phyloP scores from a whole-genome alignment of 2,888 invertebrate genomes.

The Drosophila anomalata region DNA sequence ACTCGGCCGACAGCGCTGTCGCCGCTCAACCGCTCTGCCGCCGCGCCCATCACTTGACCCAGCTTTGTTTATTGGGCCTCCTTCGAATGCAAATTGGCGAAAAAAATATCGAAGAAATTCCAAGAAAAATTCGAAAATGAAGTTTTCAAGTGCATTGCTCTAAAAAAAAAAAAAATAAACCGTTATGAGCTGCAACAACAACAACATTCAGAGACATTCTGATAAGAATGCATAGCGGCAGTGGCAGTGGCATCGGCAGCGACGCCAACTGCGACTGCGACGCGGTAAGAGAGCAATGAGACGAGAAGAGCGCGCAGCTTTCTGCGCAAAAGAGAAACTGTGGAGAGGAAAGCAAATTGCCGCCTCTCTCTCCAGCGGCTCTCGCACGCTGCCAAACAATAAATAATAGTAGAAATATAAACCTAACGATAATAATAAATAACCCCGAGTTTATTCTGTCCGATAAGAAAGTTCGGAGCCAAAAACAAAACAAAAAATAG shows the following conservation, averaged over 20 bases:
- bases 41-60: constrained; percentile 53
- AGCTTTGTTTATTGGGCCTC: constrained; percentile 10
- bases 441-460: constrained; percentile 5
- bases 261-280: constrained; percentile 5
- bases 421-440: constrained; percentile 28
- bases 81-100: constrained; percentile 19
- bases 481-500: background rate
- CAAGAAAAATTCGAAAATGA: constrained; percentile 57
- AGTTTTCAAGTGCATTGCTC: constrained; percentile 76
- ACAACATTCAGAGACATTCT: constrained; percentile 37
- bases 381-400: constrained; percentile 31
- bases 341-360: constrained; percentile 13
- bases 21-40: constrained; percentile 40
- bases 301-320: constrained; percentile 59
- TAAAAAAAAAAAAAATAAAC: constrained; percentile 39
- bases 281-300: constrained; percentile 20
- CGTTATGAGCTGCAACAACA: constrained; percentile 2
- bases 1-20: constrained; percentile 7
- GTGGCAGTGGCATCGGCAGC: background rate
- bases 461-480: constrained; percentile 2
- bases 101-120: background rate
- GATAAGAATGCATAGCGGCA: constrained; percentile 22
- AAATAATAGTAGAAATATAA: constrained; percentile 32
- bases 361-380: background rate
- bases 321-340: constrained; percentile 63